Evolutionary conservation across 2,888 invertebrate genomes (phyloP), one percentile per base, ranked within the genome.

Genomic region (Sisyra nigra): DNA sequence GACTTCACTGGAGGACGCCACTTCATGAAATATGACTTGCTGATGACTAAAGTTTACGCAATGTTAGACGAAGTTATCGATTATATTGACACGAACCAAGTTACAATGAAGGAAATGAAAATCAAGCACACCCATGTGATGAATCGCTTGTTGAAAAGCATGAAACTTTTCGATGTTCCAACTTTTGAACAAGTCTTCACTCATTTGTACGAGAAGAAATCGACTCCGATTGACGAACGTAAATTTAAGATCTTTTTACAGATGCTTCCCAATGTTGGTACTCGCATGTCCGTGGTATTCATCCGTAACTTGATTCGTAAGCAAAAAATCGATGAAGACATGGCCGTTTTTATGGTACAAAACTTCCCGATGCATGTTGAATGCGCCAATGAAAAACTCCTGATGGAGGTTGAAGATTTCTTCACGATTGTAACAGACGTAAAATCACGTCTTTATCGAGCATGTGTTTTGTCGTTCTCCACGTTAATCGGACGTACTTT

Each of bases 261-360:
- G 44, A 52, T 67, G 42, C 46, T 69, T n/a, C 65, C 69, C 2
- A 55, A 63, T 46, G 58, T 66, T 15, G 69, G 70, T 8, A 66
- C 67, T 4, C 50, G 55, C 32, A 61, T 61, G 3, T 56, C 63
- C 1, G 56, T 58, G 24, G 49, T 57, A 15, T 62, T 67, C 38
- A 58, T 61, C 9, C 53, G 56, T 42, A 56, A 63, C 41, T 48
- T 65, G 5, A 54, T 69, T 2, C 54, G 54, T 14, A 48, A 55
- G 5, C 52, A 56, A 13, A 53, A 56, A 44, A 50, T 66, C 2
- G 49, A 56, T 7, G 55, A 57, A 7, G 31, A 46, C n/a, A 47
- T 53, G 2, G 60, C 63, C 1, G 46, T 59, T 4, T 38, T 53
- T 8, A 55, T 68, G 51, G 49, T 70, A n/a, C 49, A 53, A 9